Evolutionary conservation across 2,888 invertebrate species (phyloP), one percentile per base, ranked within the genome.

Genomic region (Xestobium rufovillosum): DNA sequence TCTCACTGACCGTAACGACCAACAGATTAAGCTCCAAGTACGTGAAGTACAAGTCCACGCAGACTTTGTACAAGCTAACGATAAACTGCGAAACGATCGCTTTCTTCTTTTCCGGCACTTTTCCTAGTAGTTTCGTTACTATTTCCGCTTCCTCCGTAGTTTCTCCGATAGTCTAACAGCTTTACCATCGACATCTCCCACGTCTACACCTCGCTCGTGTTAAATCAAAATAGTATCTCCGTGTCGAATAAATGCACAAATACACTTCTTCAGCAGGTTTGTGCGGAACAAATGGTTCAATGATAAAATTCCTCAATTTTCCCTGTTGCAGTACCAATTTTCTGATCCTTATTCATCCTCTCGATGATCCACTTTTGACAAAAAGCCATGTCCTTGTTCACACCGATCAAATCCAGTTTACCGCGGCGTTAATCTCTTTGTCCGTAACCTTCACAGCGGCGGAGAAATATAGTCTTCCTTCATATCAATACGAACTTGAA

Each of bases 1-100:
- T 80, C 32, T 80, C 65, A 47, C 73, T 73, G 36, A 73, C 71
- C 1, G 87, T 90, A 3, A 98, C 85, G 44, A 89, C 97, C 39
- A 99, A 71, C 0, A 98, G 98, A 68, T 98, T 98, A 44, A 98
- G 95, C 70, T 98, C 98, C 71, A 98, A 74, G 66, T 98, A 98
- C 0, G 98, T 98, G 71, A 98, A 99, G 68, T 91, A 87, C 13
- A 97, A 73, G 52, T 92, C 85, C 14, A 85, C 84, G 68, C 92
- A 99, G 2, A 88, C 73, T 34, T 81, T 77, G 71, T 97, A 98
- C 6, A 98, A 70, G 3, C 83, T 72, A 27, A 73, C 66, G 41
- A 98, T 80, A 66, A 98, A 98, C 15, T 81, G 79, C 0, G 83
- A 77, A n/a, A 92, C 68, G 47, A 79, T 71, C 3, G 51, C 42